These are phyloP conservation scores for Pyrocoelia pectoralis DNA, from an alignment of 2,888 invertebrate genomes.

Conservation along the genomic window DNA sequence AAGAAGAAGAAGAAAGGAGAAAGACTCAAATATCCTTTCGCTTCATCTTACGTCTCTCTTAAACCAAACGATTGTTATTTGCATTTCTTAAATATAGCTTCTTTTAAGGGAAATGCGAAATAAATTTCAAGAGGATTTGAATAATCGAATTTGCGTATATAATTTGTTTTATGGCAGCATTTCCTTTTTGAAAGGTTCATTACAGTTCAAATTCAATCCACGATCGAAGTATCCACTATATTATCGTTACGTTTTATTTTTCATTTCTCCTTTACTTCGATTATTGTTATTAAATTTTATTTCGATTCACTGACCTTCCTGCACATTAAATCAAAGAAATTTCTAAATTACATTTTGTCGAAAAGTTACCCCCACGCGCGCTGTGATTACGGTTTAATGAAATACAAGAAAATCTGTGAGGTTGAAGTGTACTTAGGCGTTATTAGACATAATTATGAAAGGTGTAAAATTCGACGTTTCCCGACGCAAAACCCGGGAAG, in stretches of 20 bases:
- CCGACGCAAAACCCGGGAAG: too few species aligned
- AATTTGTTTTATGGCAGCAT: conserved; percentile 52
- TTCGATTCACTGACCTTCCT: conserved; percentile 1
- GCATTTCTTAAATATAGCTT: conserved; percentile 51
- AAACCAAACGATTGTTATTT: conserved; percentile 51
- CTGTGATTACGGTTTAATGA: too few species aligned
- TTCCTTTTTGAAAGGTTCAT: conserved; percentile 46
- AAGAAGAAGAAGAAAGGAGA: conserved; percentile 36
- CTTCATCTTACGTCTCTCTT: conserved; percentile 39
- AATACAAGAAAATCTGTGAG: too few species aligned
- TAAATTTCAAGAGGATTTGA: conserved; percentile 55
- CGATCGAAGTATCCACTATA: conserved; percentile 7
- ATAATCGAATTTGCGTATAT: conserved; percentile 56
- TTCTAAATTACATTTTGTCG: neutral
- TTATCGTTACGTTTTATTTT: conserved; percentile 6
- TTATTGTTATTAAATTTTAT: conserved; percentile 6
- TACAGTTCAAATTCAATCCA: conserved; percentile 40
- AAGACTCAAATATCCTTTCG: conserved; percentile 42
- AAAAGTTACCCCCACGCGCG: too few species aligned
- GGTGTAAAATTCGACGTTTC: too few species aligned
- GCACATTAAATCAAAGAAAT: neutral
- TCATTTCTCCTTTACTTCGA: conserved; percentile 4
- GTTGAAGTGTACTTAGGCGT: too few species aligned
- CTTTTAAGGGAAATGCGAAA: conserved; percentile 52
- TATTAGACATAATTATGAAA: too few species aligned